A percentile compares a stretch with the other conserved stretches of the same genome.
Evolutionary conservation across 2,113 vertebrate genomes (phyloP).

Genomic region (Aleadryas rufinucha): DNA sequence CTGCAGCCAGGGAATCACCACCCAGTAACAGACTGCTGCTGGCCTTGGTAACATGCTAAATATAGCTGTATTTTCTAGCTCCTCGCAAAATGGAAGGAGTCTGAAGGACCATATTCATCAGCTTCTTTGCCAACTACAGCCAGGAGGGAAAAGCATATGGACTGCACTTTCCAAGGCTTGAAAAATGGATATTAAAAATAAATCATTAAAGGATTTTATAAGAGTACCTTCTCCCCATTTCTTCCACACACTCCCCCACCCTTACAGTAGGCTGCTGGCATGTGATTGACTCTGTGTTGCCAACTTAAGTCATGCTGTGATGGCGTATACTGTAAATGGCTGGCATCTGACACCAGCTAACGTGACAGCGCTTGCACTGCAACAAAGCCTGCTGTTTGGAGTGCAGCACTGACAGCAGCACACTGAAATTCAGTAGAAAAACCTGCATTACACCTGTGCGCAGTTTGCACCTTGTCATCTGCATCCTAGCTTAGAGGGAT

Average conservation of each 20-base stretch:
- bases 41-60: slow-evolving; percentile 34
- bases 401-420: background rate
- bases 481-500: background rate
- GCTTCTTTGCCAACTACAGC: slow-evolving; percentile 27
- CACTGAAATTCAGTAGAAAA: background rate
- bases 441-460: background rate
- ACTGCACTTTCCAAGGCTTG: background rate
- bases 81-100: background rate
- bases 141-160: slow-evolving; percentile 39
- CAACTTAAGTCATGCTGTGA: slow-evolving; percentile 40
- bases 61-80: slow-evolving; percentile 29
- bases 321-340: slow-evolving; percentile 47
- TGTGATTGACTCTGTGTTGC: slow-evolving; percentile 40
- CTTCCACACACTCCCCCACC: slow-evolving; percentile 30
- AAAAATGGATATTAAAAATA: slow-evolving; percentile 44
- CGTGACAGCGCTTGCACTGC: background rate
- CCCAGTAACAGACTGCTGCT: slow-evolving; percentile 25
- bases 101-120: background rate
- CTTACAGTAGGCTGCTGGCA: slow-evolving; percentile 52
- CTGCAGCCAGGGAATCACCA: slow-evolving; percentile 33
- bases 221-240: background rate
- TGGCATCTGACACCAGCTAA: slow-evolving; percentile 52
- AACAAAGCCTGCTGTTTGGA: background rate
- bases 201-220: slow-evolving; percentile 30
- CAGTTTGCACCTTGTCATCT: background rate